Evolutionary conservation across 2,888 invertebrate genomes (phyloP), one percentile per base, ranked within the genome.

Genomic region (Drosophila parthenogenetica): DNA sequence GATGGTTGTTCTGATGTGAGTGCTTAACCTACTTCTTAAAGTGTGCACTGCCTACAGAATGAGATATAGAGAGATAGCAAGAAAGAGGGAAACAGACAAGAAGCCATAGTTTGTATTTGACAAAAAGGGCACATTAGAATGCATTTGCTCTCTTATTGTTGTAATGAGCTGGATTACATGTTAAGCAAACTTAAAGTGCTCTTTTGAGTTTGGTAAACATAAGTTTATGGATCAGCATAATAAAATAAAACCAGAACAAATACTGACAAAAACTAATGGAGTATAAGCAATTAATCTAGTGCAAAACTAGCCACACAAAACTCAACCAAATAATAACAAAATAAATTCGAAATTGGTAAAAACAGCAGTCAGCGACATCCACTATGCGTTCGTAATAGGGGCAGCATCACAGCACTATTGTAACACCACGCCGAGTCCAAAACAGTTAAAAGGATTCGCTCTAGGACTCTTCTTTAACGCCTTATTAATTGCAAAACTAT

Each of bases 1-100:
- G 22, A 10, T 25, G 32, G 51, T 17, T 10, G 32, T 17, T 32
- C 10, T 60, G 25, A 22, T 42, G 57, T 78, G 73, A 74, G 77
- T 74, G 80, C 74, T 73, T 73, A 83, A 71, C 81, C 87, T 75
- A 61, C 87, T 81, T 84, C 84, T 83, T 83, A 84, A 87, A 87
- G 79, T 72, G 79, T 72, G 62, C 76, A 81, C 57, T 60, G 57
- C 35, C 57, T 53, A 48, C 45, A 37, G 14, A 25, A 46, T 11
- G 11, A 35, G 35, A 35, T 3, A 11, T 32, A 11, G 3, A 32
- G 14, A 13, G 8, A 4, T 1, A 22, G 29, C 29, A 14, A 29
- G 46, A 10, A 19, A 4, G 25, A 3, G 46, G 22, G 13, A 13
- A 11, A 25, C 13, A 5, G 22, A 51, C n/a, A 32, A 7, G n/a